Base-by-base conservation (phyloP, 2,888 invertebrate species). In the Anarsia innoxiella region DNA sequence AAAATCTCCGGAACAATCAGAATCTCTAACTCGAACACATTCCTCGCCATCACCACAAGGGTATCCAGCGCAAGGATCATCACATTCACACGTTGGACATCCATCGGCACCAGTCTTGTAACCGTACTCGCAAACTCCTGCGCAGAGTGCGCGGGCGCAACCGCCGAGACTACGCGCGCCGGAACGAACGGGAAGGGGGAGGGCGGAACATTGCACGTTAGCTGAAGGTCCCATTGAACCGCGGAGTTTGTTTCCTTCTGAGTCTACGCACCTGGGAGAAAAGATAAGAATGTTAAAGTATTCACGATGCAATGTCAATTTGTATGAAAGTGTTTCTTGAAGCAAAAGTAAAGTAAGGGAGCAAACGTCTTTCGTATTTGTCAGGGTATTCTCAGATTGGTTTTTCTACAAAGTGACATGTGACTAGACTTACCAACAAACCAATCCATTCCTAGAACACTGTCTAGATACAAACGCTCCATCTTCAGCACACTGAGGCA, bases 41-140 rank as follows among this genome's bases (percentile, higher is more conserved):
- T 92, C 91, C 41, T 93, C 91, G 9, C 89, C 91, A 13, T 87
- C 80, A 1, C 88, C 85, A 46, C 93, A 93, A 10, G 88, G 87
- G 66, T 88, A 93, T 23, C 93, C 92, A 40, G 92, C 91, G 56
- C 94, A 95, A 1, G 94, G 94, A 60, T 94, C 91, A 33, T 93
- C 92, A 60, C 95, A 95, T 66, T 94, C 93, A 62, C 95, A 95
- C 0, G 91, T 93, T 0, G 92, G 90, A 54, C 95, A 95, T 0
- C 93, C 94, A 33, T 88, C 86, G 4, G 79, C 69, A 0, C 78
- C 79, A 2, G 88, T 86, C 72, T 91, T 91, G 66, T 93, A 94
- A 0, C 95, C 95, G 53, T 93, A 94, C 64, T 94, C 93, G 56
- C 95, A 95, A 30, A 93, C 89, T 25, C 33, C 33, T 0, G 93